Evolutionary conservation across 2,888 invertebrate genomes (phyloP), one percentile per base, ranked within the genome.

Genomic region (Amorpha juglandis): DNA sequence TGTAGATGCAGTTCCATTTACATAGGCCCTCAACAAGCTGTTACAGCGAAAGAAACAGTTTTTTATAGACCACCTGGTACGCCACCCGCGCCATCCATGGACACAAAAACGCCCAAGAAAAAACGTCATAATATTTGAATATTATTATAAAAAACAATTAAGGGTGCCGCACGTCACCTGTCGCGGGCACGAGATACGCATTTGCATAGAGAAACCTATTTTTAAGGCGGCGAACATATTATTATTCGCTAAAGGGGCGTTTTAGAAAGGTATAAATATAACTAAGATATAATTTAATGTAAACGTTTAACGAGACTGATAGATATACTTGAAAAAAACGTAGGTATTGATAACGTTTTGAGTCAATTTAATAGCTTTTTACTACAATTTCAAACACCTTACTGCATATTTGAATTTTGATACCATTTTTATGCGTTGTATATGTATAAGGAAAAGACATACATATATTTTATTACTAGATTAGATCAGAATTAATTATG

Each of bases 101-200:
- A 74, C 73, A 80, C 78, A 89, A 84, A 92, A 93, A 92, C 88
- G 76, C 74, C 63, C 66, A 73, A 76, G 78, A 89, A 92, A 86
- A 91, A 92, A 86, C 87, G 83, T 91, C 92, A 91, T 84, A 91
- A 92, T 91, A 93, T 93, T 93, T 93, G 90, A 93, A 92, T 93
- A 92, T 91, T 89, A 86, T 86, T 85, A 92, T 86, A 92, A 92
- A 91, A 92, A 93, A 93, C 89, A 93, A 92, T 92, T 91, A 92
- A 90, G 91, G 87, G 88, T 86, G 89, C 90, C 92, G 89, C 89
- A 76, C 86, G 83, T 92, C 93, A 92, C 92, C 92, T 92, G 93
- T 93, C 91, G 90, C 83, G 79, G 83, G 89, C 91, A 91, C 91
- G 91, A 89, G 91, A 89, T 86, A 87, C 82, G 70, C 90, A 93